These are phyloP conservation scores for Myodes glareolus DNA, from an alignment of 2,113 vertebrate genomes.

Conservation along the genomic window DNA sequence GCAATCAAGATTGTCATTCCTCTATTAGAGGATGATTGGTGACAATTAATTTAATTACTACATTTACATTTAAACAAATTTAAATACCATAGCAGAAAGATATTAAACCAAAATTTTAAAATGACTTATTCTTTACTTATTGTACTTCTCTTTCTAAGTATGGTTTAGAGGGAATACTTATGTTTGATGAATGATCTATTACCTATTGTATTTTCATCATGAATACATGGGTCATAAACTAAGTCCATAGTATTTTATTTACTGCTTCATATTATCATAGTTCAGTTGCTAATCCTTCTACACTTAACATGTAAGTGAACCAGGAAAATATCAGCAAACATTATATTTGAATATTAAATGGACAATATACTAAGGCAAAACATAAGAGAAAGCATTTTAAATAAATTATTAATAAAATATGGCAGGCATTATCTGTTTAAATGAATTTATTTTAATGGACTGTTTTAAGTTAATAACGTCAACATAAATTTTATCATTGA, in stretches of 20 bases:
- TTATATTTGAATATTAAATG: background rate
- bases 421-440: background rate
- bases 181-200: background rate
- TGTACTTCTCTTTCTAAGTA: background rate
- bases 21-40: background rate
- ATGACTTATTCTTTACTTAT: background rate
- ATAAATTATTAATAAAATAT: background rate
- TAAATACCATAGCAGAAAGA: background rate
- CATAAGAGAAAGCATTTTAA: background rate
- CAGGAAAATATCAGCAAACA: background rate
- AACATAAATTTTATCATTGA: background rate
- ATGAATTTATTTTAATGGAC: background rate
- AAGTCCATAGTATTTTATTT: background rate
- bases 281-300: background rate
- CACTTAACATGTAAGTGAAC: background rate
- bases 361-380: background rate
- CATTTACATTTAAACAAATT: background rate
- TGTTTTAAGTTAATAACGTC: conserved; percentile 10
- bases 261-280: background rate
- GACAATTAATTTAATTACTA: background rate
- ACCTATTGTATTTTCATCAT: background rate
- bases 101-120: background rate
- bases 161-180: background rate
- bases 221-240: background rate
- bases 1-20: background rate